These are phyloP conservation scores for Mimumesa dahlbomi DNA, from an alignment of 2,888 invertebrate species.

Conservation along the genomic window DNA sequence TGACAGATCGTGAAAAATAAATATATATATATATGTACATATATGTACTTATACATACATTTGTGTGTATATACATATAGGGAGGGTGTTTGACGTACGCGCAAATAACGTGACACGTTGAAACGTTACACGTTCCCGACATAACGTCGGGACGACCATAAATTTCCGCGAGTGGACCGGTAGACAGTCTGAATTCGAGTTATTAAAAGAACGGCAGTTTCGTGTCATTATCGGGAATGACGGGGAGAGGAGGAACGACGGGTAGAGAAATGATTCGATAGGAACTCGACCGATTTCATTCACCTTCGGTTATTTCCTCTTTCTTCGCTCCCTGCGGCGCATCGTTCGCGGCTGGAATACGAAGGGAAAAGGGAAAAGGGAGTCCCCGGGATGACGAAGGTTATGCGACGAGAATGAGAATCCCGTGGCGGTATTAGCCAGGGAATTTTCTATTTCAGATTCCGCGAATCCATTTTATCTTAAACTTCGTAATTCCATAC, in stretches of 20 bases:
- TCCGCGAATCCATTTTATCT: conserved; percentile 73
- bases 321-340: background rate
- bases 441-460: conserved; percentile 75
- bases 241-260: background rate
- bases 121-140: no score
- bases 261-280: conserved; percentile 22
- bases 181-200: background rate
- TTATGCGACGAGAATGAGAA: conserved; percentile 62
- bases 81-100: no score
- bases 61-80: no score
- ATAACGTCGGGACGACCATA: no score
- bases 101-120: no score
- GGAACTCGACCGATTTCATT: conserved; percentile 54
- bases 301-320: conserved; percentile 53
- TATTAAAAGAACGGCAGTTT: background rate
- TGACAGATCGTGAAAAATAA: no score
- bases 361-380: conserved; percentile 58
- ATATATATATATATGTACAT: no score
- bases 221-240: conserved; percentile 14
- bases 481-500: conserved; percentile 70
- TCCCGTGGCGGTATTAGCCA: conserved; percentile 64
- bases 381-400: conserved; percentile 57
- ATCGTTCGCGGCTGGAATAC: conserved; percentile 38
- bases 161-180: no score
- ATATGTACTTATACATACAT: no score